Base-by-base conservation (phyloP, 2,888 invertebrate species). In the Limnephilus rhombicus region DNA sequence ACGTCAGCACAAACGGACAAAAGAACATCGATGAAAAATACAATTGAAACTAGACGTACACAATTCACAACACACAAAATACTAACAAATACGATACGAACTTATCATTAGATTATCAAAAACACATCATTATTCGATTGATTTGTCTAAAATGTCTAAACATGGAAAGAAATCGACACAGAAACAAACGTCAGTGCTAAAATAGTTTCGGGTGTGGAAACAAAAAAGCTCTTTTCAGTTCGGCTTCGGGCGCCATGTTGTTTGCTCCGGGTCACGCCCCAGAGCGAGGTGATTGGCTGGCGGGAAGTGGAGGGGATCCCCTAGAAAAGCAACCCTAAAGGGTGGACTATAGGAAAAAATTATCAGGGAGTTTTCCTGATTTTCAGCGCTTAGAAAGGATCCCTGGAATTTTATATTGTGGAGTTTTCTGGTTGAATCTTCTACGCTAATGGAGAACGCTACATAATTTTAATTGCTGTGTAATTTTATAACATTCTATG, bases 181-280 rank as follows among this genome's bases (percentile, higher is more conserved):
- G 92, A 85, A 92, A 88, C 89, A 92, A 93, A 93, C 93, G 93
- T 93, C 93, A 92, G 90, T 86, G 90, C 92, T 93, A 93, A 93
- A 93, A 93, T 93, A 93, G 92, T 91, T 92, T 80, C 91, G 89
- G 87, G 89, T 91, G 92, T 91, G 87, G 92, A 92, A 92, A 93
- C 91, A 93, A 93, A 92, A 93, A 93, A 93, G 91, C 91, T 86
- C 90, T 80, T 86, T 68, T 31, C 86, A 53, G 91, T 89, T 92
- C 90, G 82, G 80, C 31, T 80, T 41, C 68, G 94, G 95, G 94
- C 96, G 96, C 96, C 96, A 96, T 96, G 95, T 96, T 96, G 96
- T 94, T 92, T 92, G 92, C 87, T 94, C 94, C 93, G 94, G 95
- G 86, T 95, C 95, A 95, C 95, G 95, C 96, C 96, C 95, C 88